A percentile compares a stretch with the other conserved stretches of the same genome.
phyloP scores from a whole-genome alignment of 2,888 invertebrate genomes.

The Aelia acuminata region DNA sequence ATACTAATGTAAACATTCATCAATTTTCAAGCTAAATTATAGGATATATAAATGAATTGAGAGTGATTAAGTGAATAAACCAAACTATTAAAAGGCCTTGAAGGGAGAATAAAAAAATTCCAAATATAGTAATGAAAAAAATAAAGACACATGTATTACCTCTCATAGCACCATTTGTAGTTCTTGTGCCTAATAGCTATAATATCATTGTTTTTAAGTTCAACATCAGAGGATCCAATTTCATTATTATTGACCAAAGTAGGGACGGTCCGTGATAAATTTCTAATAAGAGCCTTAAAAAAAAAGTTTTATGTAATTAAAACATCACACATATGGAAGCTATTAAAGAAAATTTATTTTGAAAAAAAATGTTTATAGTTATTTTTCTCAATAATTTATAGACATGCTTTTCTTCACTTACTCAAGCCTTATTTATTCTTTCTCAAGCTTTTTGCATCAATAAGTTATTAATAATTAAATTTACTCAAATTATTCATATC shows the following conservation, averaged over 20 bases:
- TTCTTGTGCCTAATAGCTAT: constrained; percentile 52
- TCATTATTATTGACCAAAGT: constrained; percentile 58
- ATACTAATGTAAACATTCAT: too few species aligned
- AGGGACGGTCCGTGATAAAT: constrained; percentile 58
- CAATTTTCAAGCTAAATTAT: too few species aligned
- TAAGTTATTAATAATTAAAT: too few species aligned
- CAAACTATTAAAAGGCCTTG: not conserved
- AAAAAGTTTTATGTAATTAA: not conserved
- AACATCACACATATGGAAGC: not conserved
- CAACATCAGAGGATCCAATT: constrained; percentile 60
- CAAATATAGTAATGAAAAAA: not conserved
- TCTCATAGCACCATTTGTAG: constrained; percentile 56
- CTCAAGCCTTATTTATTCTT: not conserved
- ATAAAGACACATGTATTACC: constrained; percentile 4
- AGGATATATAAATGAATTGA: not conserved
- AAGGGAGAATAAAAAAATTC: not conserved
- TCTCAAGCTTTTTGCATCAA: too few species aligned
- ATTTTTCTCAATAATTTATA: not conserved
- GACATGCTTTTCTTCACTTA: not conserved
- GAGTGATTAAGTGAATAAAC: too few species aligned
- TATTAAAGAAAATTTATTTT: too few species aligned
- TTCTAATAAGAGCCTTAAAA: constrained; percentile 60
- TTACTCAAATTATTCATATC: too few species aligned
- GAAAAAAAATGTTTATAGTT: too few species aligned
- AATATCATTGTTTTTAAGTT: constrained; percentile 60